Conservation (phyloP, 2,888 invertebrate species). For the Acleris emargana region DNA sequence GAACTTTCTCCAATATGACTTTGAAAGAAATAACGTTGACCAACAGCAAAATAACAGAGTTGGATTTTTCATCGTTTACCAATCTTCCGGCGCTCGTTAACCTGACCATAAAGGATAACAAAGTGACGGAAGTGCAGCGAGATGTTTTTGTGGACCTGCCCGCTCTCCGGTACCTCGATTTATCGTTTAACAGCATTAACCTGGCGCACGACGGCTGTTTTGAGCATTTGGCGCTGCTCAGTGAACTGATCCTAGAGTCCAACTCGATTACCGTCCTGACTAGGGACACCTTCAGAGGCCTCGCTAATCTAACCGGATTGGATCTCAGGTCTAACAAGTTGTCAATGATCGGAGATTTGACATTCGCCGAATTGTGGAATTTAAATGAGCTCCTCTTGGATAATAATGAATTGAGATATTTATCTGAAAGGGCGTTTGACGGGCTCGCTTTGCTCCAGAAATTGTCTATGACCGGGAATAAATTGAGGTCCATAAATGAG, state of each 20-base stretch:
- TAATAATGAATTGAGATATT: constrained; percentile 87
- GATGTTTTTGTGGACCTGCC: constrained; percentile 91
- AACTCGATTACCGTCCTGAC: constrained; percentile 90
- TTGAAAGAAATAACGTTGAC: constrained; percentile 88
- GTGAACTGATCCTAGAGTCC: constrained; percentile 90
- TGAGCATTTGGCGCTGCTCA: constrained; percentile 87
- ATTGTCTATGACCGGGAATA: constrained; percentile 90
- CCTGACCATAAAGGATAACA: constrained; percentile 90
- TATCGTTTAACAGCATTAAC: constrained; percentile 94
- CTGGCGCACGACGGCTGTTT: constrained; percentile 94
- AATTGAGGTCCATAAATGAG: constrained; percentile 88
- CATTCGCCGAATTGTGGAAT: constrained; percentile 91
- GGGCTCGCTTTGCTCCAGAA: constrained; percentile 89
- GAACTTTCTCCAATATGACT: constrained; percentile 89
- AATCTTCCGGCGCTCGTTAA: constrained; percentile 88
- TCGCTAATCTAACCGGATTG: constrained; percentile 88
- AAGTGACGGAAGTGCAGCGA: constrained; percentile 89
- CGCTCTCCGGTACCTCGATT: constrained; percentile 87
- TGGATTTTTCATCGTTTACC: constrained; percentile 89
- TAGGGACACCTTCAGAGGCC: constrained; percentile 89
- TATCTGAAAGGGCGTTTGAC: constrained; percentile 90
- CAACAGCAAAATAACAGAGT: constrained; percentile 87
- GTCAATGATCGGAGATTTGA: constrained; percentile 90
- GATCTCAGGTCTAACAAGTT: constrained; percentile 90
- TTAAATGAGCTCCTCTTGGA: constrained; percentile 88